Conservation (phyloP, 2,797 vertebrate species). For the Sebastolobus alascanus region DNA sequence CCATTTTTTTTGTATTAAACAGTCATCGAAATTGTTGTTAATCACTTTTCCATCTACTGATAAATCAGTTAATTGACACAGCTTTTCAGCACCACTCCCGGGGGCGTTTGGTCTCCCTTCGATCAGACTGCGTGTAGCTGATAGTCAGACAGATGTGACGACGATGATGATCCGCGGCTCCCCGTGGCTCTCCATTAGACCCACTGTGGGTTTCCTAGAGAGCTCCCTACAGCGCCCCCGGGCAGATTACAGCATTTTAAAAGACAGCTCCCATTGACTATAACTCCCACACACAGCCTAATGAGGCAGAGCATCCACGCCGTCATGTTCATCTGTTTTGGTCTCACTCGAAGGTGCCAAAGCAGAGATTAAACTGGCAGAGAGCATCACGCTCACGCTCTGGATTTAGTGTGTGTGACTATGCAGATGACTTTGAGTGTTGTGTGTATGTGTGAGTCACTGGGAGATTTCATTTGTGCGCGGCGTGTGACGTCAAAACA, state of each 20-base stretch:
- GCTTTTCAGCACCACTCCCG: not conserved
- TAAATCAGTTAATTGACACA: not conserved
- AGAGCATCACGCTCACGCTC: constrained; percentile 24
- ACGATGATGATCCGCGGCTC: constrained; percentile 41
- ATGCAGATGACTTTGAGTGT: constrained; percentile 9
- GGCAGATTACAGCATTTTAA: constrained; percentile 57
- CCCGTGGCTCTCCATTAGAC: constrained; percentile 60
- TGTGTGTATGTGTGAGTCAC: constrained; percentile 15
- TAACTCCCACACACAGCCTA: constrained; percentile 46
- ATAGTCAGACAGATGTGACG: constrained; percentile 43
- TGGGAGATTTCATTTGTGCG: constrained; percentile 18
- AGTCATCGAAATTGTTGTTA: not conserved
- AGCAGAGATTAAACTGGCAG: constrained; percentile 47
- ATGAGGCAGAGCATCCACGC: constrained; percentile 67
- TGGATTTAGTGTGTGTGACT: constrained; percentile 3
- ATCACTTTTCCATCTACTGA: not conserved
- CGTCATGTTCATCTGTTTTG: constrained; percentile 60
- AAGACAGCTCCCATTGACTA: constrained; percentile 46
- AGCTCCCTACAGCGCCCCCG: constrained; percentile 43
- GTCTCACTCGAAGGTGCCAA: constrained; percentile 44
- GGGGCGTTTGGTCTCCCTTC: not conserved
- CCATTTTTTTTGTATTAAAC: not conserved
- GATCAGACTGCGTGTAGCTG: constrained; percentile 7
- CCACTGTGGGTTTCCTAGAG: constrained; percentile 53
- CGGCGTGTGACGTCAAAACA: constrained; percentile 55